Base-by-base conservation (phyloP, 2,113 vertebrate species). In the Etheostoma cragini region DNA sequence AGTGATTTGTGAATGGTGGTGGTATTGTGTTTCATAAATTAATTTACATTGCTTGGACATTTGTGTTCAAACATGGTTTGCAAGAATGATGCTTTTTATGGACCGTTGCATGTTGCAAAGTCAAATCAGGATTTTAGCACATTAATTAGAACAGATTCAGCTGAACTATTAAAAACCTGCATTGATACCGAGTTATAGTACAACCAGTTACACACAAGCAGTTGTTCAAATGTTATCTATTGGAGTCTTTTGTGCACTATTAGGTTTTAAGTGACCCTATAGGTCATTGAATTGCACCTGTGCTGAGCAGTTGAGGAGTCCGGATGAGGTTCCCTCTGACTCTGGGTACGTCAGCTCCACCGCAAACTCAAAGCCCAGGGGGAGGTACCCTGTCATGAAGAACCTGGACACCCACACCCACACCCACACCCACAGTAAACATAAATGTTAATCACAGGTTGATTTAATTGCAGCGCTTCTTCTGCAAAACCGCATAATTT, bases 321-420 rank as follows among this genome's bases (percentile, higher is more conserved):
- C 98, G 0, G 98, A 99, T 0, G 98, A 99, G 0, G 97, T 97
- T 84, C 97, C 98, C 91, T 99, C 98, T 0, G 96, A 98, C 87
- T 99, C 98, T 3, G 98, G 98, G 72, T 98, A 98, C 0, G 98
- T 99, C 89, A 99, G 89, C 83, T 99, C 98, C 1, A 95, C 98
- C 0, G 97, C 98, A 93, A 97, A 99, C 92, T 99, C 98, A 88
- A 98, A 99, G 19, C 98, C 98, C 75, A 99, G 83, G 0, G 98
- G 98, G 60, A 99, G 94, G 87, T 99, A 99, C 14, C 98, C 98
- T 0, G 98, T 98, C 98, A 99, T 99, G 87, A 98, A 99, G 92
- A 99, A 98, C 74, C 98, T 99, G 49, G 24, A 73, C 42, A 62
- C 49, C 72, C 53, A 63, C 38, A 66, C 21, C 30, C 19, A 19